These are phyloP conservation scores for Pterostichus madidus DNA, from an alignment of 2,888 invertebrate species.

Conservation along the genomic window DNA sequence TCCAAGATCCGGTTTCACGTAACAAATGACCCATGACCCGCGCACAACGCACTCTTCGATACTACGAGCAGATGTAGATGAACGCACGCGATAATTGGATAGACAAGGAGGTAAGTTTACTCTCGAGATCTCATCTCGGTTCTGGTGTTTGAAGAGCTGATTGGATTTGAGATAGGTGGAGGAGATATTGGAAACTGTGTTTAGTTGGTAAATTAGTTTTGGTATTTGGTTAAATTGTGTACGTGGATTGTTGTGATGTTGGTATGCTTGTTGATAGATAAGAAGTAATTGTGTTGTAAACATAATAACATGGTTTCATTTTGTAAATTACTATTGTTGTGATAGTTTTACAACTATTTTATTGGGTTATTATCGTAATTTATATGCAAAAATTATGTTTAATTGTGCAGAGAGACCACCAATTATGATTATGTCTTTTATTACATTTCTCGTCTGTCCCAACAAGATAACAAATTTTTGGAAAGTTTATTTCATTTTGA, in stretches of 20 bases:
- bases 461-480: no score
- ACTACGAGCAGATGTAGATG: neutral
- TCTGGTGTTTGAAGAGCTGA: constrained; percentile 1
- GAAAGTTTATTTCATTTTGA: no score
- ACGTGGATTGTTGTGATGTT: neutral
- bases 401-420: no score
- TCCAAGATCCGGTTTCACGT: constrained; percentile 33
- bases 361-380: no score
- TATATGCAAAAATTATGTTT: no score
- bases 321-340: neutral
- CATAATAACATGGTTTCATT: constrained; percentile 2
- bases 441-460: no score
- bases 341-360: neutral
- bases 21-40: constrained; percentile 37
- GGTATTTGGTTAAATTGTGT: no score
- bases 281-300: constrained; percentile 6
- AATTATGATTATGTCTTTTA: no score
- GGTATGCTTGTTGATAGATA: neutral
- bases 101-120: neutral
- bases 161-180: constrained; percentile 4
- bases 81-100: neutral
- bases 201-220: neutral
- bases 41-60: constrained; percentile 16
- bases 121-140: neutral
- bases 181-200: neutral